Evolutionary conservation across 2,113 vertebrate species (phyloP), one percentile per base, ranked within the genome.

Genomic region (Forbesichthys papilliferus): DNA sequence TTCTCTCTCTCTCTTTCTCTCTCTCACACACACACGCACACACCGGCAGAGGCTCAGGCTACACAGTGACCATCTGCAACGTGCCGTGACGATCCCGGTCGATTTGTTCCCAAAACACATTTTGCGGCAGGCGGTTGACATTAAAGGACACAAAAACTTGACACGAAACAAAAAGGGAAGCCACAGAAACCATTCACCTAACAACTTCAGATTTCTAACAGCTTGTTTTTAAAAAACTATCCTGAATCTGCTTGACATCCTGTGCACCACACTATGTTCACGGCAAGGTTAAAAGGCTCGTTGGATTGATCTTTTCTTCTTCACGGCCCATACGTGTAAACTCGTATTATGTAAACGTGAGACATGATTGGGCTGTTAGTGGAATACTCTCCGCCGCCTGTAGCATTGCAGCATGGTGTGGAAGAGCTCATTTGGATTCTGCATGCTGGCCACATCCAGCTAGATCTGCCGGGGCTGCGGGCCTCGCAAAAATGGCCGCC

Each of bases 1-100:
- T 16, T 20, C 54, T 56, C 54, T 20, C 54, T 20, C 54, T 18
- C 54, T 20, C 54, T 18, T 13, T 53, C 51, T 12, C 13, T 1
- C 53, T 36, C 78, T 34, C 52, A 48, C 53, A 48, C 52, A 18
- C 48, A 64, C 48, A 34, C 48, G 16, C 51, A 65, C 18, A 70
- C 70, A 56, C 54, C 2, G 14, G 74, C 71, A 80, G 67, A 66
- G 64, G 20, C 75, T 69, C 14, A 63, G 33, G 68, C 80, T 76
- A 66, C 52, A 75, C 51, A 75, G 57, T 75, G 83, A 80, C 88
- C 84, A 82, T 80, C 84, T 85, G 82, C 81, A 87, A 71, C 75
- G 69, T 83, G 80, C 36, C 4, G 71, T 67, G 72, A 61, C 69
- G 75, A 71, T 84, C 68, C 74, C 62, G 77, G 77, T 68, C 20